Evolutionary conservation across 2,888 invertebrate genomes (phyloP), one percentile per base, ranked within the genome.

Genomic region (Elysia crispata): DNA sequence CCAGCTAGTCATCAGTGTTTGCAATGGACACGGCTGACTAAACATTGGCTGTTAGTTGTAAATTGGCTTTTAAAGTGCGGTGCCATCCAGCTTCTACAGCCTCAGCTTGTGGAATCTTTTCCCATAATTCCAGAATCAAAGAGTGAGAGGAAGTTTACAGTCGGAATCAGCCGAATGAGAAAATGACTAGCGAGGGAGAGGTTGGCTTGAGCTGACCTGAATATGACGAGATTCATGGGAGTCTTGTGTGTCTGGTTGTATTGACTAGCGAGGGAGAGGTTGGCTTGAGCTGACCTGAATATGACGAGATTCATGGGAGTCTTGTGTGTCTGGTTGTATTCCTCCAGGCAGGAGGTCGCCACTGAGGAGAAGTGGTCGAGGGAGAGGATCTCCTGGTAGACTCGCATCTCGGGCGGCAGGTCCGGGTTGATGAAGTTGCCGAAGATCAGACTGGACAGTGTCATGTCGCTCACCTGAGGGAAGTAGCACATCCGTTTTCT

Each of bases 261-360:
- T 89, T 97, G 41, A 6, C 41, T 11, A 41, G 41, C 41, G 41
- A 41, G n/a, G n/a, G 41, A 41, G 41, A 41, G 11, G 41, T 41
- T 41, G n/a, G n/a, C n/a, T n/a, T n/a, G n/a, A n/a, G n/a, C 60
- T 15, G 60, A 94, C 93, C 93, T 92, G 87, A 97, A 97, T 50
- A 97, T 93, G 1, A 97, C 96, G 75, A 97, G 95, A 86, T 95
- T 95, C 95, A 97, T 95, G 92, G 95, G 95, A 28, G 94, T 94
- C 92, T 96, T 96, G 90, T 96, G 95, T 81, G 95, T 94, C 60
- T 94, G 92, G 91, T 97, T 97, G 91, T 96, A 97, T 89, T 97
- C 96, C 3, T 94, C 94, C 76, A 97, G 92, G 91, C 94, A 95
- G 66, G 93, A 86, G 76, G 91, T 86, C 90, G 92, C 95, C 54